These are phyloP conservation scores for Sakesphorus luctuosus DNA, from an alignment of 2,113 vertebrate species.

Conservation along the genomic window DNA sequence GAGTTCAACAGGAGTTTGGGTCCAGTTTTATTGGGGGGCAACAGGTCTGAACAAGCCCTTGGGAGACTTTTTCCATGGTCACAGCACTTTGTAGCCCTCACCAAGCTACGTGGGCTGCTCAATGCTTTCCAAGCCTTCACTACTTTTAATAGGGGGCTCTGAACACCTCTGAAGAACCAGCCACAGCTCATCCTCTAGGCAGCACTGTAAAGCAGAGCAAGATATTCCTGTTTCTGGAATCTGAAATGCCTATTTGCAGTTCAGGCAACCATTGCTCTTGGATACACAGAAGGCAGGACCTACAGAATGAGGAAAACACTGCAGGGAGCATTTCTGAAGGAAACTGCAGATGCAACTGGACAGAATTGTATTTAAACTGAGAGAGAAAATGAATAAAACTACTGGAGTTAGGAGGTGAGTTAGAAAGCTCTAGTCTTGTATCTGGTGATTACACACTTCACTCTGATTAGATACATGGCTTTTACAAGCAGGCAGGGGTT, in stretches of 20 bases:
- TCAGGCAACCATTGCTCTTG: background rate
- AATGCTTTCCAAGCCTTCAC: background rate
- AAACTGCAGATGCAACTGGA: background rate
- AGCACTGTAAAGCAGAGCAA: conserved; percentile 20
- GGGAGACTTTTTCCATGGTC: background rate
- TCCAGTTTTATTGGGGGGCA: background rate
- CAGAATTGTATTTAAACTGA: background rate
- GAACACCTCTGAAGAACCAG: background rate
- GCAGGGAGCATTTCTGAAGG: background rate
- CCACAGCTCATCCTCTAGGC: conserved; percentile 16
- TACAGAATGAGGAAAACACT: background rate
- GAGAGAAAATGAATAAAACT: background rate
- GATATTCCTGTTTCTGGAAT: conserved; percentile 33
- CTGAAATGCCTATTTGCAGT: background rate
- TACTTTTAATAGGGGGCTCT: background rate
- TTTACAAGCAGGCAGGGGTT: background rate
- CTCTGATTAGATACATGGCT: background rate
- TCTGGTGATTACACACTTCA: background rate
- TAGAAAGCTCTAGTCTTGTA: background rate
- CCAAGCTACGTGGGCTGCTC: background rate
- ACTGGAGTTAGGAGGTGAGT: background rate
- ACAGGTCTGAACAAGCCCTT: background rate
- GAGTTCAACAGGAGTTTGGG: background rate
- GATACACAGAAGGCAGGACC: background rate
- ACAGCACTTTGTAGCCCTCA: background rate